Conservation (phyloP, 2,113 vertebrate species). For the Anoplopoma fimbria region DNA sequence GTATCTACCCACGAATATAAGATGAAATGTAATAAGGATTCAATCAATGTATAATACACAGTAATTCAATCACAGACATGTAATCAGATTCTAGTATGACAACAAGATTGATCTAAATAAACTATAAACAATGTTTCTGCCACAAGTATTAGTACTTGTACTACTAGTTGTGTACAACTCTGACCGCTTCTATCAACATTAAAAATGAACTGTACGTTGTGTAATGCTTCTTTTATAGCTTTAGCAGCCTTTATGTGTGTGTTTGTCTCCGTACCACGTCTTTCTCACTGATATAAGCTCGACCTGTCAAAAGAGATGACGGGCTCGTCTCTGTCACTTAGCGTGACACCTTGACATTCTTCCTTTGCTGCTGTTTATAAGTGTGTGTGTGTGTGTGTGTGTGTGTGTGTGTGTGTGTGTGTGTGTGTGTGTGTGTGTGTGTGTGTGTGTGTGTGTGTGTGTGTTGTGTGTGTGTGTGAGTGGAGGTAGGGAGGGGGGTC, state of each 20-base stretch:
- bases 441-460: constrained; percentile 60
- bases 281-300: constrained; percentile 37
- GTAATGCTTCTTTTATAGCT: background rate
- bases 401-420: constrained; percentile 53
- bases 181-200: background rate
- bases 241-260: background rate
- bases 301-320: constrained; percentile 62
- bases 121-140: background rate
- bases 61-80: constrained; percentile 22
- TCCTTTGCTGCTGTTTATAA: constrained; percentile 77
- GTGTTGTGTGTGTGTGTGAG: constrained; percentile 23
- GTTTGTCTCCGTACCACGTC: background rate
- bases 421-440: constrained; percentile 22
- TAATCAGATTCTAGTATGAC: constrained; percentile 7
- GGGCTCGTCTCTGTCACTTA: constrained; percentile 57
- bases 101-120: constrained; percentile 5
- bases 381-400: constrained; percentile 42
- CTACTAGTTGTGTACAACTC: background rate
- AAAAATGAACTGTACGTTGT: background rate
- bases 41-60: constrained; percentile 16
- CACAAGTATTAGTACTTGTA: too few species aligned
- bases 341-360: constrained; percentile 76
- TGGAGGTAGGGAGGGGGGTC: background rate
- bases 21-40: constrained; percentile 2
- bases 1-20: background rate